Evolutionary conservation across 2,797 vertebrate species (phyloP), one percentile per base, ranked within the genome.

Genomic region (Allobates femoralis): DNA sequence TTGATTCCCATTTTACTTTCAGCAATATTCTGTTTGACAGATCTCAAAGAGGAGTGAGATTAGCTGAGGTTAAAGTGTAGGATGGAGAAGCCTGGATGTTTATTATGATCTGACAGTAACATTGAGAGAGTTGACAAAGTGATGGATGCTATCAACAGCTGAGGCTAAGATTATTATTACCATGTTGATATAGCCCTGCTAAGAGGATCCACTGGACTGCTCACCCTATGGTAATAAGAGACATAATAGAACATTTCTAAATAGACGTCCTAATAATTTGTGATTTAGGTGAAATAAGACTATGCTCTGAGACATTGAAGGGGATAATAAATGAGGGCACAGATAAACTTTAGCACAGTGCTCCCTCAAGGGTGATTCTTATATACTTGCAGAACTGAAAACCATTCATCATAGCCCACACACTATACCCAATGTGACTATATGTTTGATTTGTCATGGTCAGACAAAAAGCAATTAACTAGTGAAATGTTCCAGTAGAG

Each of bases 31-130:
- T 86, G 30, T 77, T 32, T 81, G 85, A 81, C 85, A 86, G 71
- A 86, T 86, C 56, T 62, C 55, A 81, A 58, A 75, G 69, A 86
- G 53, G 51, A 56, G 12, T 64, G 69, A 86, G 78, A 81, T 86
- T 86, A 86, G 78, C 66, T 60, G 41, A 67, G 79, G 79, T 86
- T 81, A 86, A 81, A 86, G 85, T 60, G 56, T 30, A 51, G 58
- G 73, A 16, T 14, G 26, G 37, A 81, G 85, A 81, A 81, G 85
- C 37, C 85, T 86, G 85, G 58, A 81, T 86, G 79, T 86, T 86
- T 81, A 86, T 86, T 86, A 86, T 60, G 81, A 75, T 46, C 69
- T 86, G 85, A 86, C 85, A 86, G 85, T 81, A 81, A 86, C 74
- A 86, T 73, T 75, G 85, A 75, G 55, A 81, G 73, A 86, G 56